Conservation (phyloP, 2,113 vertebrate genomes). For the Mola mola region DNA sequence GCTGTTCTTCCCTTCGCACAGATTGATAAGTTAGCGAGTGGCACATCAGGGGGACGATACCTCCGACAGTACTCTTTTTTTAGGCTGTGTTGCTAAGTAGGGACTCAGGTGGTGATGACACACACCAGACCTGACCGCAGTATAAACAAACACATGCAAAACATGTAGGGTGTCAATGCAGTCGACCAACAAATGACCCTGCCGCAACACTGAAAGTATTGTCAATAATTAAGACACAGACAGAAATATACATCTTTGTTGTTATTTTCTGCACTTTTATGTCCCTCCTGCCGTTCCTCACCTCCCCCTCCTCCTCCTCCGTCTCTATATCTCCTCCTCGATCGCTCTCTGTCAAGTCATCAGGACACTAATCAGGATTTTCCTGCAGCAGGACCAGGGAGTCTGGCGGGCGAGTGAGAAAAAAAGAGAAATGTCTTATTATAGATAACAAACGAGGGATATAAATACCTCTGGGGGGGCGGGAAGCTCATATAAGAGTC, state of each 20-base stretch:
- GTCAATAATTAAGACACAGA: slow-evolving; percentile 36
- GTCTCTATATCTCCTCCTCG: slow-evolving; percentile 24
- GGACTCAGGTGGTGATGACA: slow-evolving; percentile 71
- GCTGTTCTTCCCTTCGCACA: slow-evolving; percentile 8
- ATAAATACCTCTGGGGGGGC: slow-evolving; percentile 75
- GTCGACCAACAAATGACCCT: slow-evolving; percentile 20
- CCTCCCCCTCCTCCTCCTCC: slow-evolving; percentile 1
- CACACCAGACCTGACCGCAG: slow-evolving; percentile 60
- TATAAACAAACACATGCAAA: too few species aligned
- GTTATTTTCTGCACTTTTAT: slow-evolving; percentile 23
- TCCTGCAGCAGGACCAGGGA: slow-evolving; percentile 47
- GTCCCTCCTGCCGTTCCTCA: not conserved
- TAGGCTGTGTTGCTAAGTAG: slow-evolving; percentile 47
- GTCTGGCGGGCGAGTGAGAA: slow-evolving; percentile 41
- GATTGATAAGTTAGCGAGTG: slow-evolving; percentile 40
- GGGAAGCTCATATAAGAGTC: slow-evolving; percentile 70
- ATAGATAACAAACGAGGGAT: slow-evolving; percentile 77
- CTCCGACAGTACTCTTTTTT: slow-evolving; percentile 62
- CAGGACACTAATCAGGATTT: slow-evolving; percentile 69
- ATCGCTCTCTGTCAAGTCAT: slow-evolving; percentile 63
- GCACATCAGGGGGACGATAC: slow-evolving; percentile 29
- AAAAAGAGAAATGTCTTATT: slow-evolving; percentile 69
- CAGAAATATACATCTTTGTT: slow-evolving; percentile 20
- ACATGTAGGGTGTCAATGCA: slow-evolving; percentile 9
- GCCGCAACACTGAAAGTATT: slow-evolving; percentile 7